Base-by-base conservation (phyloP, 2,113 vertebrate genomes). In the Neotoma lepida region DNA sequence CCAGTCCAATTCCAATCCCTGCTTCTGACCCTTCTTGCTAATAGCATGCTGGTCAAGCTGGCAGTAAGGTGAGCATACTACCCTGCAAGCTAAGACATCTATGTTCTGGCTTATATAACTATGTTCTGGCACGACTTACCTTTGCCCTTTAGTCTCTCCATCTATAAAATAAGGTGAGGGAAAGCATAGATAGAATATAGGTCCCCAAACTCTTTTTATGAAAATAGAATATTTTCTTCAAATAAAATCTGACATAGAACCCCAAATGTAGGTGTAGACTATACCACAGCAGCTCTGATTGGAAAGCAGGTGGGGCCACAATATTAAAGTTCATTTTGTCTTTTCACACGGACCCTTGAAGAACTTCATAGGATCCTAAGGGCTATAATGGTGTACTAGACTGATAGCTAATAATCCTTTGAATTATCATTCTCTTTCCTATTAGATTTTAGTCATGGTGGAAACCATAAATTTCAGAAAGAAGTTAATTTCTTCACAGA, bases 381-480 rank as follows among this genome's bases (percentile, higher is more conserved):
- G 24, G 1, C 6, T 93, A 49, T 64, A 41, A 64, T 82, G 22
- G 15, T 49, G 0, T 39, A 51, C 30, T 39, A 74, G 2, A 84
- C 28, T 84, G 30, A 73, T 89, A 54, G 73, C 63, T 85, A 18
- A n/a, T 13, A 9, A 85, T 35, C 9, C 51, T 86, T 88, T 46
- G n/a, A 68, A 76, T 24, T 87, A 39, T 63, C 49, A 63, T 70
- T 86, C 1, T 91, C 9, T 41, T 33, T 70, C 44, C 4, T 70
- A 74, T 64, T 56, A 95, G 17, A 84, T 89, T 89, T 96, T 35
- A 90, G 20, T 85, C n/a, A 15, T 56, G 61, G 35, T 89, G 64
- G 5, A 96, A 94, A 54, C 15, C 12, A 39, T 66, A 86, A 13
- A 91, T 89, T 87, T 82, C 80, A 95, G 30, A 91, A 90, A 91